Base-by-base conservation (phyloP, 2,888 invertebrate species). In the Blomia tropicalis region DNA sequence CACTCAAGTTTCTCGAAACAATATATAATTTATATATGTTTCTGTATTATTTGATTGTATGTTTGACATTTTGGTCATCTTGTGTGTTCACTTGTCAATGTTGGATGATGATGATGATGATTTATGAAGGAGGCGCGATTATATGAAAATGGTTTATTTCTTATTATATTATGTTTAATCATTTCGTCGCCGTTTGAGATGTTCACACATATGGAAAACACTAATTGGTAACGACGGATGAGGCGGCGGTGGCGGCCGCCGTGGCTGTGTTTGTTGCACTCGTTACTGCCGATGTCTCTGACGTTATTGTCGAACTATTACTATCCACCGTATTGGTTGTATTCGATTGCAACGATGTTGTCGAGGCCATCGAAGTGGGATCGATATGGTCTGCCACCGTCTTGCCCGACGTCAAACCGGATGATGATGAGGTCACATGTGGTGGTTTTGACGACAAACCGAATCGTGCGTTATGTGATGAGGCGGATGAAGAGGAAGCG, bases 361-460 rank as follows among this genome's bases (percentile, higher is more conserved):
- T 47, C 7, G 51, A 47, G 7, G n/a, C 51, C 7, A n/a, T n/a
- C 23, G 51, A 47, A 27, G 51, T 11, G 41, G 41, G 41, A 14
- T 41, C 41, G 41, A 14, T n/a, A n/a, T 17, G 14, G 41, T 41
- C 41, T 14, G n/a, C 41, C n/a, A n/a, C n/a, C 36, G 36, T 36
- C 17, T 36, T 17, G 36, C 36, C 36, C 7, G 51, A 25, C 51
- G 7, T n/a, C 51, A 47, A 27, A 47, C 7, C n/a, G 51, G 51
- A 47, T n/a, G n/a, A n/a, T 41, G 41, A 41, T 47, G 51, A 47
- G 51, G 51, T 47, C 51, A 47, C 51, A n/a, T 47, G 51, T 14
- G 14, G 41, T n/a, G 7, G 51, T 27, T 47, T 47, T 7, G 51
- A n/a, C 22, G 51, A 14, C 22, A 47, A 11, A 11, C 7, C 7